These are phyloP conservation scores for Meda fulgida DNA, from an alignment of 2,797 vertebrate species.

Conservation along the genomic window DNA sequence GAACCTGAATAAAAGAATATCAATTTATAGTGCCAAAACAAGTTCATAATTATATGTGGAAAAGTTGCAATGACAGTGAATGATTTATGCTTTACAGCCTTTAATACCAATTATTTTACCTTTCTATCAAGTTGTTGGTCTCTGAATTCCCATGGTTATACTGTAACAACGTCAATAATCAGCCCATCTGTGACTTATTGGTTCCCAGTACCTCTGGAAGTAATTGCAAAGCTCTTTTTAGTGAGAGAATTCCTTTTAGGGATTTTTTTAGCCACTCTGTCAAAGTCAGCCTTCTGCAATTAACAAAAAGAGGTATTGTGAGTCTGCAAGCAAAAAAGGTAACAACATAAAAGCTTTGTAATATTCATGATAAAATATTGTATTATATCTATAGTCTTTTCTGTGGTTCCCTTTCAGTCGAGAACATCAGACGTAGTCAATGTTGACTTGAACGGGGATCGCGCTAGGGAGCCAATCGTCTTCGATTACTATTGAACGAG, in stretches of 20 bases:
- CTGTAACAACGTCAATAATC: slow-evolving; percentile 30
- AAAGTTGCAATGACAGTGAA: background rate
- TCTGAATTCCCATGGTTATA: slow-evolving; percentile 25
- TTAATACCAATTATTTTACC: no score
- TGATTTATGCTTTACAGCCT: no score
- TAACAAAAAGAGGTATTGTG: background rate
- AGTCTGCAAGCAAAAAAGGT: background rate
- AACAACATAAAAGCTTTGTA: background rate
- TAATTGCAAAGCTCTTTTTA: background rate
- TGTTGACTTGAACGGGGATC: no score
- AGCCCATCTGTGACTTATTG: slow-evolving; percentile 12
- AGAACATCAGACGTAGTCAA: no score
- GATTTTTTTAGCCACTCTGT: background rate
- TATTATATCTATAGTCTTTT: no score
- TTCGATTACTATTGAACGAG: no score
- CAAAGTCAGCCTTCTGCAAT: slow-evolving; percentile 16
- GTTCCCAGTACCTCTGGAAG: background rate
- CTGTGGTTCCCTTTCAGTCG: no score
- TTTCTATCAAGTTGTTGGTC: slow-evolving; percentile 21
- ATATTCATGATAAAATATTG: no score
- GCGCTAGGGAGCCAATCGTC: no score
- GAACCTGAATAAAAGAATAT: background rate
- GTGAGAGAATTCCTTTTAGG: background rate
- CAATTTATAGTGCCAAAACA: background rate
- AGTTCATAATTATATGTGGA: background rate